Evolutionary conservation across 2,797 vertebrate genomes (phyloP).

Genomic region (Kryptolebias ocellatus): DNA sequence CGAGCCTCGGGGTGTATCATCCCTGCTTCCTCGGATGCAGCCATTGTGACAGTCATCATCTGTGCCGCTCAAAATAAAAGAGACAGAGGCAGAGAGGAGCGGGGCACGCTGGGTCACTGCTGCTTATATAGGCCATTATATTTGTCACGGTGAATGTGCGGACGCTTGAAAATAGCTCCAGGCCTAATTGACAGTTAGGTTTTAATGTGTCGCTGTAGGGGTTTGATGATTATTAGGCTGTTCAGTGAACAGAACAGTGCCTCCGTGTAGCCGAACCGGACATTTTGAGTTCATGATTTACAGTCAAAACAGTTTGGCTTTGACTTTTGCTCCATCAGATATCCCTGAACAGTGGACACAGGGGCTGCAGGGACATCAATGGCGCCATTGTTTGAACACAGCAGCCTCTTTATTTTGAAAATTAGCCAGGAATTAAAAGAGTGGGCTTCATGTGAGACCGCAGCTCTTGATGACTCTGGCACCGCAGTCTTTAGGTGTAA

Average conservation of each 20-base stretch:
- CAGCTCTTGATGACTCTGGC: conserved; percentile 18
- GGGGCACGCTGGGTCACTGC: conserved; percentile 36
- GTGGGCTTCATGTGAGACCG: conserved; percentile 36
- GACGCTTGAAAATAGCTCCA: conserved; percentile 54
- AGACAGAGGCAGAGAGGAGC: conserved; percentile 38
- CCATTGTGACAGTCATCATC: conserved; percentile 65
- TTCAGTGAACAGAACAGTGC: conserved; percentile 20
- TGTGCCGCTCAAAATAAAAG: conserved; percentile 54
- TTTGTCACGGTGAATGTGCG: conserved; percentile 46
- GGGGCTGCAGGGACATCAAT: conserved; percentile 58
- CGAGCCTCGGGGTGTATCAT: conserved; percentile 49
- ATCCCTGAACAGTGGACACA: conserved; percentile 32
- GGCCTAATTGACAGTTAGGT: conserved; percentile 46
- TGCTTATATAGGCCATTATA: conserved; percentile 59
- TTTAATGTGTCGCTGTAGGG: conserved; percentile 27
- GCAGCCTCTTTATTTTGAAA: conserved; percentile 61
- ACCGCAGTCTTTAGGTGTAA: conserved; percentile 31
- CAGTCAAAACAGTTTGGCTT: conserved; percentile 10
- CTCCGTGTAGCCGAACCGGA: conserved; percentile 15
- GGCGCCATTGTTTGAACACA: conserved; percentile 68
- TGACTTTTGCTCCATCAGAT: conserved; percentile 35
- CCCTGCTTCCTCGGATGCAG: conserved; percentile 27
- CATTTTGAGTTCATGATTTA: conserved; percentile 15
- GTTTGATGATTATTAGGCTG: conserved; percentile 24
- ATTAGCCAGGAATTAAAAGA: conserved; percentile 60